These are phyloP conservation scores for Meandrusa payeni DNA, from an alignment of 2,888 invertebrate genomes.

Conservation along the genomic window DNA sequence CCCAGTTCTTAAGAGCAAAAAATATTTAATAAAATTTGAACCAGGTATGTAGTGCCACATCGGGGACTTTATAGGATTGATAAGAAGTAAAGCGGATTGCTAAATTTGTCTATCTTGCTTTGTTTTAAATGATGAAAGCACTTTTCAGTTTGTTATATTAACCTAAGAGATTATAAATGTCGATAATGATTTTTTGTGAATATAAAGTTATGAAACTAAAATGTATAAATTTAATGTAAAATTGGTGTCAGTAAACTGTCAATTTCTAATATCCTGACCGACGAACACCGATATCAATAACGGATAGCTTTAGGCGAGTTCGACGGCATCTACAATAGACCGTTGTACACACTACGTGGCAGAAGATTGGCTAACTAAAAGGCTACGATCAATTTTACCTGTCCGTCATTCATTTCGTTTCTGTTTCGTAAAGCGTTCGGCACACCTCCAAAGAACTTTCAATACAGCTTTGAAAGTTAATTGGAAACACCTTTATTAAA, in stretches of 20 bases:
- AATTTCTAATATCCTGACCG: constrained; percentile 45
- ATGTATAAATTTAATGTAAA: constrained; percentile 30
- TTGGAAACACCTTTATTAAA: constrained; percentile 19
- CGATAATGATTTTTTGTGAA: too few species aligned
- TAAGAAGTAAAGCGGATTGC: too few species aligned
- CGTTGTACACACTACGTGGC: constrained; percentile 43
- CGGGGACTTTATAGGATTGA: too few species aligned
- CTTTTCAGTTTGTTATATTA: too few species aligned
- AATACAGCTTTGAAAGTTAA: constrained; percentile 25
- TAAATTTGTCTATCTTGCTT: constrained; percentile 24
- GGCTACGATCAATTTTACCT: constrained; percentile 46
- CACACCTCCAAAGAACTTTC: constrained; percentile 14
- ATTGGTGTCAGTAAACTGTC: constrained; percentile 47
- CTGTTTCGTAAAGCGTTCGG: constrained; percentile 30
- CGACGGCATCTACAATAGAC: constrained; percentile 38
- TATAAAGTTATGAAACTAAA: too few species aligned
- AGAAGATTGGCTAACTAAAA: constrained; percentile 51
- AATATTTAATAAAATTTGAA: too few species aligned
- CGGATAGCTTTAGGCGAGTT: constrained; percentile 48
- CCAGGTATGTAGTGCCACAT: too few species aligned
- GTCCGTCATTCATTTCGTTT: constrained; percentile 44
- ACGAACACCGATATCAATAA: constrained; percentile 47
- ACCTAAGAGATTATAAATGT: too few species aligned
- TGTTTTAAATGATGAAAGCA: too few species aligned
- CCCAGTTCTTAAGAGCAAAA: too few species aligned